Conservation (phyloP, 2,888 invertebrate genomes). For the Sminthurides aquaticus region DNA sequence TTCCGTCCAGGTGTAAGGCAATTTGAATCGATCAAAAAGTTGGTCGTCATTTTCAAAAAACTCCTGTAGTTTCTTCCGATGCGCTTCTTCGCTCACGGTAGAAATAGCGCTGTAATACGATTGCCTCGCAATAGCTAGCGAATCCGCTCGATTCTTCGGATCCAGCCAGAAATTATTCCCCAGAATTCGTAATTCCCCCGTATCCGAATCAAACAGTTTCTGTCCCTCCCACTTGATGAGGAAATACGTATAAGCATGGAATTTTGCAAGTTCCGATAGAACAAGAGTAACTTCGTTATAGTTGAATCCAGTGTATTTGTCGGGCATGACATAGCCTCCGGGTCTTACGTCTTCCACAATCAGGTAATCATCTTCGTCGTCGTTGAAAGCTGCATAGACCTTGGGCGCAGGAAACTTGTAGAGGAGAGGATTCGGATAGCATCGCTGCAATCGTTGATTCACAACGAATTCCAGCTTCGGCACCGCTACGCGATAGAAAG, state of each 20-base stretch:
- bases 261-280: slow-evolving; percentile 24
- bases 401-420: slow-evolving; percentile 15
- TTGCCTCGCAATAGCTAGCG: not conserved
- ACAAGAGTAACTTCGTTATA: slow-evolving; percentile 18
- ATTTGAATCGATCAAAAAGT: not conserved
- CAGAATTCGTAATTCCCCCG: not conserved
- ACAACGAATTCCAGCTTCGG: slow-evolving; percentile 20
- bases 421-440: not conserved
- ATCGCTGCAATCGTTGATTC: not conserved
- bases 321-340: slow-evolving; percentile 31
- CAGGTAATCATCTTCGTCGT: slow-evolving; percentile 25
- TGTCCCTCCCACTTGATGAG: slow-evolving; percentile 20
- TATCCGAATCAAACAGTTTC: slow-evolving; percentile 13
- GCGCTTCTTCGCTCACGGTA: not conserved
- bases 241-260: slow-evolving; percentile 28
- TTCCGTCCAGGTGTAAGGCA: slow-evolving; percentile 11
- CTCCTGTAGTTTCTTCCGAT: not conserved
- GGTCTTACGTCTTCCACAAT: slow-evolving; percentile 30
- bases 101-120: not conserved
- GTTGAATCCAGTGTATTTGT: slow-evolving; percentile 25
- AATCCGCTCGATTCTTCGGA: not conserved
- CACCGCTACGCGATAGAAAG: slow-evolving; percentile 17
- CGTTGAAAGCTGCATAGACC: slow-evolving; percentile 12
- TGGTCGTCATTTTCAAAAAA: not conserved
- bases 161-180: not conserved